These are phyloP conservation scores for Horisme vitalbata DNA, from an alignment of 2,888 invertebrate genomes.

Conservation along the genomic window DNA sequence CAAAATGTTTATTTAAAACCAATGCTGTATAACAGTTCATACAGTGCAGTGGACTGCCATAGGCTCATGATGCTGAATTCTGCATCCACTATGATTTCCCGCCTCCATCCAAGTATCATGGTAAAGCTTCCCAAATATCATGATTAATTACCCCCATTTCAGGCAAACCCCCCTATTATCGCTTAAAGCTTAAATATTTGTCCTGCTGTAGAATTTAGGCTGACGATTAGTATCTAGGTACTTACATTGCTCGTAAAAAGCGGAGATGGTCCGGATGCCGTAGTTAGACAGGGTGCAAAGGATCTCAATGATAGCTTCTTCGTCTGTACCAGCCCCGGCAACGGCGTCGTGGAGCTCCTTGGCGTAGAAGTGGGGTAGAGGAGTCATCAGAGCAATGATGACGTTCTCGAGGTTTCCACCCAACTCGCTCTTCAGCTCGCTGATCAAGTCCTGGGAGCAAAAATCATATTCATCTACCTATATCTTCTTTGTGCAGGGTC, in stretches of 20 bases:
- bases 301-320: constrained; percentile 95
- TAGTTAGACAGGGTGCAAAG: constrained; percentile 95
- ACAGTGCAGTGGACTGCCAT: too few species aligned
- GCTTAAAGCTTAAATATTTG: too few species aligned
- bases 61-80: too few species aligned
- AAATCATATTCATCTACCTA: background rate
- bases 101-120: too few species aligned
- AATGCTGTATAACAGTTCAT: too few species aligned
- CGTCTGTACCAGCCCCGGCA: constrained; percentile 93
- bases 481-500: background rate
- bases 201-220: too few species aligned
- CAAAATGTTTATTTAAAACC: too few species aligned
- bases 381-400: constrained; percentile 95
- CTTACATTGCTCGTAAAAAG: constrained; percentile 91
- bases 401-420: constrained; percentile 95
- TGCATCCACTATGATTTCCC: too few species aligned
- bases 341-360: constrained; percentile 95
- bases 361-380: constrained; percentile 94
- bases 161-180: too few species aligned
- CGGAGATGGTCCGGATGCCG: constrained; percentile 92
- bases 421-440: constrained; percentile 94
- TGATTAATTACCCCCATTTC: too few species aligned
- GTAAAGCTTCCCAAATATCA: too few species aligned
- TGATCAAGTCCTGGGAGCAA: constrained; percentile 85
- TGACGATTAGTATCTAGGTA: too few species aligned